Conservation (phyloP, 2,113 vertebrate genomes). For the Tragelaphus buxtoni region DNA sequence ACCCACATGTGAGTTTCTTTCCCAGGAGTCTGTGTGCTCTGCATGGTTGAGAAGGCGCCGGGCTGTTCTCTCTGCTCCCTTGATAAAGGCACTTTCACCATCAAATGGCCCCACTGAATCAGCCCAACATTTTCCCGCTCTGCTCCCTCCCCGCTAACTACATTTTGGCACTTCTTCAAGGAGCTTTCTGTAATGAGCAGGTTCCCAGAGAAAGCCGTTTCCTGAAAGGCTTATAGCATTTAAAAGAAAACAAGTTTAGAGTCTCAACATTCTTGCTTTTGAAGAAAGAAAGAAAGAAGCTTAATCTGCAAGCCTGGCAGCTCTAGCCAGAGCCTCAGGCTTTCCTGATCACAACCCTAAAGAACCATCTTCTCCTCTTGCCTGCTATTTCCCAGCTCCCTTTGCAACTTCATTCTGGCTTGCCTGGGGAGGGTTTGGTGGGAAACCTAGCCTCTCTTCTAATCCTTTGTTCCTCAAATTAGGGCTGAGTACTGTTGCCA, state of each 20-base stretch:
- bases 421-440: conserved; percentile 48
- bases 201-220: conserved; percentile 67
- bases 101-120: conserved; percentile 26
- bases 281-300: conserved; percentile 51
- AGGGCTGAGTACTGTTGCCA: conserved; percentile 54
- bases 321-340: conserved; percentile 23
- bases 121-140: not conserved
- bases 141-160: not conserved
- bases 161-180: conserved; percentile 66
- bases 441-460: conserved; percentile 46
- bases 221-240: conserved; percentile 52
- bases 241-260: conserved; percentile 67
- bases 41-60: not conserved
- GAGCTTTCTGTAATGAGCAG: conserved; percentile 49
- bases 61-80: not conserved
- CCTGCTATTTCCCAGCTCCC: conserved; percentile 35
- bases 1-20: conserved; percentile 17
- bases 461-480: conserved; percentile 56
- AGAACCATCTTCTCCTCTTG: conserved; percentile 36
- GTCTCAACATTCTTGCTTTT: conserved; percentile 52
- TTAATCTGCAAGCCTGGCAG: conserved; percentile 60
- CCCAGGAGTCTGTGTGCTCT: conserved; percentile 1
- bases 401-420: conserved; percentile 51
- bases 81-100: conserved; percentile 56
- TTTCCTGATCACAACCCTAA: conserved; percentile 48